Percentiles rank a stretch among this genome's conserved stretches.
phyloP scores from a whole-genome alignment of 2,888 invertebrate species.

The Eutolmus rufibarbis region DNA sequence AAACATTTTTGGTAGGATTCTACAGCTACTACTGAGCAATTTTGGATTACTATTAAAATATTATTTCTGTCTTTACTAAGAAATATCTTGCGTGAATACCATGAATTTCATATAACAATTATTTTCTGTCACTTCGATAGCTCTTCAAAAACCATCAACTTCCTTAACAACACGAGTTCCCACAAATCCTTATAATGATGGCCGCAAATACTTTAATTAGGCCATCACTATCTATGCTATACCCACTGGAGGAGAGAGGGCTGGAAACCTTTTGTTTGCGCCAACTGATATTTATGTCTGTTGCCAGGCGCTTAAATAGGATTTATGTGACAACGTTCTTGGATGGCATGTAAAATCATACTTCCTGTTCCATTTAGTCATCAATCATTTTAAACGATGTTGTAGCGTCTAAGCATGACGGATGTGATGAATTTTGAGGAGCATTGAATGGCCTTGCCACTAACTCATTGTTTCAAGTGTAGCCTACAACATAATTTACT shows the following conservation, averaged over 20 bases:
- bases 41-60: background rate
- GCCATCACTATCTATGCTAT: background rate
- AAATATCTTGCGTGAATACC: background rate
- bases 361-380: background rate
- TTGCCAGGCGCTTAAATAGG: background rate
- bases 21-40: background rate
- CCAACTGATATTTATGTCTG: background rate
- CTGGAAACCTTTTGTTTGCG: background rate
- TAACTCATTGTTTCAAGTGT: background rate
- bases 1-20: too few relatives aligned
- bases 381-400: background rate
- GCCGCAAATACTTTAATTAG: background rate
- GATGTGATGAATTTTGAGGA: background rate
- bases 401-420: background rate
- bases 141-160: background rate
- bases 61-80: background rate
- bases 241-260: background rate
- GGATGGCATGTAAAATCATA: background rate
- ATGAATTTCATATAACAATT: background rate
- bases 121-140: background rate
- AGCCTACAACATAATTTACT: background rate
- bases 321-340: background rate
- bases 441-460: background rate
- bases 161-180: background rate
- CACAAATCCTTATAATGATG: background rate